Percentiles rank a stretch among this genome's conserved stretches.
Evolutionary conservation across 2,113 vertebrate genomes (phyloP).

Genomic region (Chloroceryle aenea): DNA sequence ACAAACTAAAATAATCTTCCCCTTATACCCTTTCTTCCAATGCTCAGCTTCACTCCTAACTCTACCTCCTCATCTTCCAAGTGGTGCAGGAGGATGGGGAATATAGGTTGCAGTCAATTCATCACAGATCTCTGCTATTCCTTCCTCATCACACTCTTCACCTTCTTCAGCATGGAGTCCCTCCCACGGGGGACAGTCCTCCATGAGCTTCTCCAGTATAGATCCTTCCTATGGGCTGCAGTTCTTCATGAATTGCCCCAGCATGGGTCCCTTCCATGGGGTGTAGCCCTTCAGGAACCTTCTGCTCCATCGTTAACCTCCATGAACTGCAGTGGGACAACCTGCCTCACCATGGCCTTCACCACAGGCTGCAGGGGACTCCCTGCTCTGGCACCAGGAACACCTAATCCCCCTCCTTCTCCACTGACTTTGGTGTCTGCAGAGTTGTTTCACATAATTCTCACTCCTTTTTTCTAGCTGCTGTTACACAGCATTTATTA

Average conservation of each 20-base stretch:
- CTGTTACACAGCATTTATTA: background rate
- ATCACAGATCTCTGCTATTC: background rate
- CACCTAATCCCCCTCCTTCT: background rate
- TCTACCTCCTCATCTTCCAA: background rate
- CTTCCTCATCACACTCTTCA: background rate
- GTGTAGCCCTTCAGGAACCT: background rate
- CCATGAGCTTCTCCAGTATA: background rate
- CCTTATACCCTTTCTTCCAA: background rate
- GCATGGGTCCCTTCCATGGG: background rate
- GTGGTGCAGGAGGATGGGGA: background rate
- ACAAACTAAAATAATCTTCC: background rate
- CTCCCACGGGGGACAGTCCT: background rate
- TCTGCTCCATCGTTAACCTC: background rate
- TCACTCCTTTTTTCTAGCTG: background rate
- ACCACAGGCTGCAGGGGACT: background rate
- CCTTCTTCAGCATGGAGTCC: background rate
- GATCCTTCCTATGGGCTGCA: background rate
- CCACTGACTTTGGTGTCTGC: background rate
- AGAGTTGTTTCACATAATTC: background rate
- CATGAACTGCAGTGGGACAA: background rate
- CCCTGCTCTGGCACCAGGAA: background rate
- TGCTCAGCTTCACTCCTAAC: background rate
- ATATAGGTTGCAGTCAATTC: background rate
- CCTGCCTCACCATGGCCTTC: background rate
- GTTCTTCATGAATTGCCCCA: background rate